Percentiles rank a stretch among this genome's conserved stretches.
Conservation (phyloP, 2,888 invertebrate species). For the Drosophila fulvimacula region DNA sequence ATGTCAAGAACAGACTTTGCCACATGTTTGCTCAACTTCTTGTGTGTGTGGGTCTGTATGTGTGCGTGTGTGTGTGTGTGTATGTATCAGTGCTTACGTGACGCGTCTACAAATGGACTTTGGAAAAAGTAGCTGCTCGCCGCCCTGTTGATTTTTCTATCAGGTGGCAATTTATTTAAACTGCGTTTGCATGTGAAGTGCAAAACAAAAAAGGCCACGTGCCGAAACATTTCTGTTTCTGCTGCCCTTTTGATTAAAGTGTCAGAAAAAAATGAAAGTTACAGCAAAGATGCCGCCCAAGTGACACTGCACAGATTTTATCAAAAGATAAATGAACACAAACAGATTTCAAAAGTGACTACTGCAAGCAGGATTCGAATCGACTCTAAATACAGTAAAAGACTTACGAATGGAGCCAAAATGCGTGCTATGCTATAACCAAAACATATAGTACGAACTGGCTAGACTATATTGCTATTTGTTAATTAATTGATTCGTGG, state of each 20-base stretch:
- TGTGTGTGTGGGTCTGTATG: constrained; percentile 2
- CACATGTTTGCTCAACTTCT: constrained; percentile 9
- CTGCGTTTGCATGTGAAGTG: constrained; percentile 62
- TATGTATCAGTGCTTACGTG: constrained; percentile 25
- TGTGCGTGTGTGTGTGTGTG: neutral
- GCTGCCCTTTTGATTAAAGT: constrained; percentile 23
- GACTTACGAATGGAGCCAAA: neutral
- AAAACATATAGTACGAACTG: neutral
- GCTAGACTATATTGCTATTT: neutral
- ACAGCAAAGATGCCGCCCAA: constrained; percentile 9
- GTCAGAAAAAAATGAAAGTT: neutral
- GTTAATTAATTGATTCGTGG: no score
- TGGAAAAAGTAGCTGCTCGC: constrained; percentile 10
- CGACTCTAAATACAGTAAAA: no score
- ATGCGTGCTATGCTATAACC: neutral
- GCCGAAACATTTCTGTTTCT: constrained; percentile 4
- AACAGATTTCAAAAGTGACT: constrained; percentile 18
- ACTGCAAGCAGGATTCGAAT: neutral
- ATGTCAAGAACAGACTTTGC: constrained; percentile 48
- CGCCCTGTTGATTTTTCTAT: constrained; percentile 63
- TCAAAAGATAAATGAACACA: constrained; percentile 21
- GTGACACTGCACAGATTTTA: constrained; percentile 5
- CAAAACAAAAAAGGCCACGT: constrained; percentile 3
- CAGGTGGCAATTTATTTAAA: constrained; percentile 70
- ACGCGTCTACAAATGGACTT: constrained; percentile 34